These are phyloP conservation scores for Limosa lapponica DNA, from an alignment of 2,797 vertebrate genomes.

Conservation along the genomic window DNA sequence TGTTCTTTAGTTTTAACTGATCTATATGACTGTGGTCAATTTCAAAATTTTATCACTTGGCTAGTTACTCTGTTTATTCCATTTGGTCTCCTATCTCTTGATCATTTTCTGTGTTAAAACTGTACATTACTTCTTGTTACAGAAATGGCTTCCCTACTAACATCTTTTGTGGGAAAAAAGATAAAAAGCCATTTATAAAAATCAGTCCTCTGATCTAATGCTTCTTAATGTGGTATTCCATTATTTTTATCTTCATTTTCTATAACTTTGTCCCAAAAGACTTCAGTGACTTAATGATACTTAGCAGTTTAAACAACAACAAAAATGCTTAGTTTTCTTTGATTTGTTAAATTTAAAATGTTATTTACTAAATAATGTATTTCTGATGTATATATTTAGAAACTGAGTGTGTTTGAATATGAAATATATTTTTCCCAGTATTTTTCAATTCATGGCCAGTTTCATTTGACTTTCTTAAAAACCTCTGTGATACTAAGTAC, in stretches of 20 bases:
- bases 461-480: neutral
- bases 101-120: neutral
- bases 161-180: neutral
- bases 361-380: neutral
- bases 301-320: neutral
- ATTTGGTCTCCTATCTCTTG: neutral
- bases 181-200: neutral
- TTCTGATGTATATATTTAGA: neutral
- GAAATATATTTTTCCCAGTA: neutral
- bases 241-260: neutral
- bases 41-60: neutral
- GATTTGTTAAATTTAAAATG: neutral
- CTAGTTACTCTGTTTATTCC: neutral
- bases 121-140: neutral
- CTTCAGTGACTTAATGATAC: neutral
- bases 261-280: neutral
- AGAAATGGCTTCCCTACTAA: neutral
- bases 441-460: neutral
- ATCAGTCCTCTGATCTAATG: neutral
- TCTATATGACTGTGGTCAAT: neutral
- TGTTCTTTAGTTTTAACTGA: neutral
- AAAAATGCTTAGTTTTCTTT: accelerated
- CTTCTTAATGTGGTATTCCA: neutral
- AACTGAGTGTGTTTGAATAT: neutral
- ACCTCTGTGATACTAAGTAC: neutral